A percentile compares a stretch with the other conserved stretches of the same genome.
These are phyloP conservation scores for Temnothorax nylanderi DNA, from an alignment of 1,140 invertebrate species.

Conservation along the genomic window DNA sequence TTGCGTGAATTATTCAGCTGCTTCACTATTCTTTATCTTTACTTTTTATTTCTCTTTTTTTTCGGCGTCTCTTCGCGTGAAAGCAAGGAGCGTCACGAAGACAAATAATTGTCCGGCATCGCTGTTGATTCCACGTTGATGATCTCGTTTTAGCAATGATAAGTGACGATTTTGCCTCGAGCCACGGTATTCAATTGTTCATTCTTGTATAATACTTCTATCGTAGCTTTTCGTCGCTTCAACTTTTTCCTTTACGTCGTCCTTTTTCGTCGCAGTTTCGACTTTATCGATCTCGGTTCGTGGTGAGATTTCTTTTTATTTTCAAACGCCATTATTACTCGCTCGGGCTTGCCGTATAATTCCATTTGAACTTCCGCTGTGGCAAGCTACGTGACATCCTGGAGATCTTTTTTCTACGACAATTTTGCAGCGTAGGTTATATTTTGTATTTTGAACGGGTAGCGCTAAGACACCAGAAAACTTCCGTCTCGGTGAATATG, in stretches of 20 bases:
- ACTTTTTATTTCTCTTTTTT: background rate
- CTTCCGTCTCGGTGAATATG: conserved; percentile 11
- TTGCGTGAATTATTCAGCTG: conserved; percentile 42
- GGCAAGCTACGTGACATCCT: conserved; percentile 68
- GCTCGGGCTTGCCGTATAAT: conserved; percentile 53
- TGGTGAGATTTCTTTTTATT: conserved; percentile 48
- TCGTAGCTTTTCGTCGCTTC: conserved; percentile 10
- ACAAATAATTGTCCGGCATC: background rate
- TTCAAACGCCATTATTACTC: conserved; percentile 54
- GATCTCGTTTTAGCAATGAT: background rate
- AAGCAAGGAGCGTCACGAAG: background rate
- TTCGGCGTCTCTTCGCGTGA: background rate
- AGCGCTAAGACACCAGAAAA: conserved; percentile 5
- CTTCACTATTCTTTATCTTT: conserved; percentile 10
- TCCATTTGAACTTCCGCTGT: conserved; percentile 65
- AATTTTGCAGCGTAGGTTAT: conserved; percentile 41
- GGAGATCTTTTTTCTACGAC: conserved; percentile 43
- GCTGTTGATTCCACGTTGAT: background rate
- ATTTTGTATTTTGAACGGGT: conserved; percentile 30
- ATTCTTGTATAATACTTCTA: background rate
- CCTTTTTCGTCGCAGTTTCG: conserved; percentile 13
- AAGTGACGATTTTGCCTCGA: background rate
- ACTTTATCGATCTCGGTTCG: conserved; percentile 49
- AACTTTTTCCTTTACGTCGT: background rate
- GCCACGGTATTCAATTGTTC: background rate